Evolutionary conservation across 2,113 vertebrate species (phyloP), one percentile per base, ranked within the genome.

Genomic region (Girardinichthys multiradiatus): DNA sequence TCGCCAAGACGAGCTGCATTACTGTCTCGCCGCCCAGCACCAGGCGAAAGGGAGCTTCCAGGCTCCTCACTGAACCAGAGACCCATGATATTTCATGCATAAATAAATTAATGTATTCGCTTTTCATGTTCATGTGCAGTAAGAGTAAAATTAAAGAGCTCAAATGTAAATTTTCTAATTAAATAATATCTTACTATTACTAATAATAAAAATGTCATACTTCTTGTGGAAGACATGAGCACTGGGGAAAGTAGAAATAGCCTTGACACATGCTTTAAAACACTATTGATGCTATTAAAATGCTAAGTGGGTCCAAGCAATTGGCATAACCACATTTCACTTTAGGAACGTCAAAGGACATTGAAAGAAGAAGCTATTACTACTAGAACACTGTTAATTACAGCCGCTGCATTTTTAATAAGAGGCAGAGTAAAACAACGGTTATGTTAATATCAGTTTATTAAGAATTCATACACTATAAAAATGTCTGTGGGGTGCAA

Each of bases 281-380:
- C 86, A 88, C 83, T 90, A 91, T 86, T 90, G 91, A 91, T 91
- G 88, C 82, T 81, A 93, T 93, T 94, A 90, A 91, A 91, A 93
- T 92, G 85, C 87, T 91, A 90, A 91, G 86, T 91, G 86, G 88
- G 87, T 86, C 89, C 83, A 78, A 87, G 84, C 89, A 92, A 91
- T 92, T 91, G 90, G 90, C 90, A 92, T 91, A 90, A 91, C 87
- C 88, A 90, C 90, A 91, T 93, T 92, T 92, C 80, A 91, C 86
- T 86, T 76, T 85, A 76, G 82, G 87, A 89, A 92, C 89, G 91
- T 92, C 91, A 91, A 92, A 90, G 82, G 78, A 90, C 70, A 37
- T 83, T 77, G 82, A 72, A 45, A 91, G 85, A 83, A 85, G 84
- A 83, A 87, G 82, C 87, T 91, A 90, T 92, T 92, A 92, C 92